Percentiles rank a stretch among this genome's conserved stretches.
These are phyloP conservation scores for Philopotamus ludificatus DNA, from an alignment of 1,140 invertebrate genomes.

Conservation along the genomic window DNA sequence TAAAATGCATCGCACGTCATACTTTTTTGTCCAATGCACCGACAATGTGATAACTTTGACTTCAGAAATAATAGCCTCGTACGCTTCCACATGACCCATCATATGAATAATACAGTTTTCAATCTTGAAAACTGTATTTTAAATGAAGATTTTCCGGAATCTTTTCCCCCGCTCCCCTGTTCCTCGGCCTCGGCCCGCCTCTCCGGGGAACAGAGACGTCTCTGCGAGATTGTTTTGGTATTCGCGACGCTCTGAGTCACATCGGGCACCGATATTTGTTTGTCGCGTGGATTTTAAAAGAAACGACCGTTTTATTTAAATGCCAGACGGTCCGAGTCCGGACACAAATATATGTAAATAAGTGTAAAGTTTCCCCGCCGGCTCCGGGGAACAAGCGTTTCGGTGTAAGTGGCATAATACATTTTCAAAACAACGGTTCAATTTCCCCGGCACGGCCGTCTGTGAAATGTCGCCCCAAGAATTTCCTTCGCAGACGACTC, in stretches of 20 bases:
- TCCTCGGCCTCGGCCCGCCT: too few species aligned
- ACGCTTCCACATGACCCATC: too few species aligned
- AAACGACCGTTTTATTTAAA: slow-evolving; percentile 20
- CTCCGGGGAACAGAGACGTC: too few species aligned
- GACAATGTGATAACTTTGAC: too few species aligned
- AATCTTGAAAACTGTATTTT: too few species aligned
- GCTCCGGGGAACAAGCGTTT: slow-evolving; percentile 12
- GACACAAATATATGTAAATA: slow-evolving; percentile 29
- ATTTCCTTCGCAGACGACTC: slow-evolving; percentile 5
- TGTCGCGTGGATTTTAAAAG: slow-evolving; percentile 22
- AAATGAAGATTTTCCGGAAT: too few species aligned
- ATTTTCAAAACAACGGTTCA: slow-evolving; percentile 32
- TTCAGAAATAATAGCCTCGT: too few species aligned
- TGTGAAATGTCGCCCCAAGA: slow-evolving; percentile 25
- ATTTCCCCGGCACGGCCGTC: slow-evolving; percentile 22
- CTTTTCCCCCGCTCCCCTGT: too few species aligned
- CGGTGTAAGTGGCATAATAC: slow-evolving; percentile 30
- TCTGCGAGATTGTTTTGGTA: not conserved
- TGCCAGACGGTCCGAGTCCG: slow-evolving; percentile 1
- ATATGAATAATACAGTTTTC: too few species aligned
- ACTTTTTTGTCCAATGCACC: too few species aligned
- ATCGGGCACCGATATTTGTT: not conserved
- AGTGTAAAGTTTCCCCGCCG: slow-evolving; percentile 14
- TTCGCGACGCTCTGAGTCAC: not conserved
- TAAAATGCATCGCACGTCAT: too few species aligned